Evolutionary conservation across 2,113 vertebrate species (phyloP), one percentile per base, ranked within the genome.

Genomic region (Eonycteris spelaea): DNA sequence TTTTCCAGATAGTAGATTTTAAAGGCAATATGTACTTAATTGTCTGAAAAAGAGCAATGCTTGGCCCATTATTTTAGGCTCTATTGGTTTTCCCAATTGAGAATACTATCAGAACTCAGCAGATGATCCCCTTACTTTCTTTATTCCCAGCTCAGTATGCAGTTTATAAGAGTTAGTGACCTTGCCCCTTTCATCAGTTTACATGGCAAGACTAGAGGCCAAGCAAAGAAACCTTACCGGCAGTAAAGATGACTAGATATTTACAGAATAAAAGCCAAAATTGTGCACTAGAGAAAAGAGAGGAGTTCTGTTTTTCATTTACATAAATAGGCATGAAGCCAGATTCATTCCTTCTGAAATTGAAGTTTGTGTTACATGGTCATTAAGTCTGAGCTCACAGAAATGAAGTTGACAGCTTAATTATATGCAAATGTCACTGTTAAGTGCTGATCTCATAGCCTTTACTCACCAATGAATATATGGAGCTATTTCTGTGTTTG

Each of bases 301-400:
- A 97, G 67, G 35, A 73, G 61, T 71, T 91, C n/a, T 95, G 67
- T 55, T 96, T 84, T 87, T 43, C 45, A 21, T 19, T 73, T 94
- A 73, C 6, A 78, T 43, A 82, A 88, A 89, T 8, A 86, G 89
- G 75, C 77, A 82, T 22, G 78, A 33, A 68, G 43, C 48, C 83
- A 96, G 93, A 86, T 86, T 96, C 73, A 96, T 97, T 96, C 84
- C 90, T 95, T 74, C 75, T 87, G 90, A 96, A 85, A 79, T 0
- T 85, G 84, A 93, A 71, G 61, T 63, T 78, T 96, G 73, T 86
- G 73, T 93, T 93, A 88, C 68, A 79, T 86, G 86, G 48, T 43
- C 94, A 86, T 97, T 96, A 95, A 95, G 73, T 63, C 67, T 91
- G 89, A 95, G 67, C 73, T 91, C 53, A 63, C 57, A 94, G 55